phyloP scores from a whole-genome alignment of 2,113 vertebrate genomes.

The Eupsittula cactorum region DNA sequence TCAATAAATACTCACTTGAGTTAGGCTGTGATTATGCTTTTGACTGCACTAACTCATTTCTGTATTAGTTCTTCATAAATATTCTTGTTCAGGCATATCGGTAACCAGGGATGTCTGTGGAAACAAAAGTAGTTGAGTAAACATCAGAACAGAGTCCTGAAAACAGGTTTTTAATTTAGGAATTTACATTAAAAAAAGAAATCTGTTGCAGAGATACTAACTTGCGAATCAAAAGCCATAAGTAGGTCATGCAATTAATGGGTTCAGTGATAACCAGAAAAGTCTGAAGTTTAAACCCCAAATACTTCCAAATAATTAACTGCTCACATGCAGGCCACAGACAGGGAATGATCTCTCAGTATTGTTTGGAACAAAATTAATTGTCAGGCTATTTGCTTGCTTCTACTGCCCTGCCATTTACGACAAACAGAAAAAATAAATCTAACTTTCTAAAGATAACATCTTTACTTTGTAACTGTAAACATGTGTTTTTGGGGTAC shows the following conservation, averaged over 20 bases:
- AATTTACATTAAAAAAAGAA: not conserved
- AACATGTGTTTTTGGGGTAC: not conserved
- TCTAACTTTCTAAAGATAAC: not conserved
- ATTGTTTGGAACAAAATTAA: not conserved
- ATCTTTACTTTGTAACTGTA: not conserved
- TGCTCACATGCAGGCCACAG: not conserved
- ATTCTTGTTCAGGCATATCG: accelerated
- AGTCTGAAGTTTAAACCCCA: not conserved
- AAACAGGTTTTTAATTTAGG: not conserved
- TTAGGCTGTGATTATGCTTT: not conserved
- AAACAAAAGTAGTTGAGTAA: not conserved
- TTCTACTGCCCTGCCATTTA: not conserved
- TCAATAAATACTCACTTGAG: not conserved
- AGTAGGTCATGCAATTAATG: not conserved
- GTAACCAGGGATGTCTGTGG: not conserved
- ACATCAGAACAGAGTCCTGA: not conserved
- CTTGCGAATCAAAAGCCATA: not conserved
- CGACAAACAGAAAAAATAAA: not conserved
- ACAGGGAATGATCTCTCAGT: not conserved
- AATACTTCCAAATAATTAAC: not conserved
- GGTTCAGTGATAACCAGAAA: not conserved
- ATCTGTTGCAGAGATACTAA: not conserved
- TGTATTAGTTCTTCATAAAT: not conserved
- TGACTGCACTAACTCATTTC: not conserved
- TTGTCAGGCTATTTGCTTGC: not conserved